A percentile compares a stretch with the other conserved stretches of the same genome.
phyloP scores from a whole-genome alignment of 2,113 vertebrate species.

The Nyctibius bracteatus region DNA sequence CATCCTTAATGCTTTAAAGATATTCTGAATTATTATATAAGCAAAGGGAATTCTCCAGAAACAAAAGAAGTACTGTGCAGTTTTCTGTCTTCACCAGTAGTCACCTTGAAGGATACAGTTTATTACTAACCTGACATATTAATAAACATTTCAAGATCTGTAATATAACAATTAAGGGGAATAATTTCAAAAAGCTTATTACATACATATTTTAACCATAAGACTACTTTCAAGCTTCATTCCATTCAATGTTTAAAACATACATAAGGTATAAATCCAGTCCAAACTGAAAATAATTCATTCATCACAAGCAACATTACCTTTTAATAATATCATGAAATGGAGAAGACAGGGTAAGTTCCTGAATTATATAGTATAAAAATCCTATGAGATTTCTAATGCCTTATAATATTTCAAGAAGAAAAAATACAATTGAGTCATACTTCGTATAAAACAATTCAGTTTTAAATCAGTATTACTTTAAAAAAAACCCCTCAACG shows the following conservation, averaged over 20 bases:
- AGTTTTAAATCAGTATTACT: background rate
- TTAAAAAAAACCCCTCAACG: background rate
- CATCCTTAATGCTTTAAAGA: constrained; percentile 57
- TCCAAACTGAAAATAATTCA: background rate
- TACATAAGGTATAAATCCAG: background rate
- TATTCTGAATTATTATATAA: background rate
- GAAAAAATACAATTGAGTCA: background rate
- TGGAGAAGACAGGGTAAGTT: background rate
- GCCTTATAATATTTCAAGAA: background rate
- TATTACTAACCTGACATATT: background rate
- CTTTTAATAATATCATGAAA: background rate
- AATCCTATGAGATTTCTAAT: background rate
- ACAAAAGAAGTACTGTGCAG: background rate
- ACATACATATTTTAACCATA: background rate
- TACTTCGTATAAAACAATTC: background rate
- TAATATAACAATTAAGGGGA: background rate
- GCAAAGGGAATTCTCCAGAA: background rate
- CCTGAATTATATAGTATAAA: background rate
- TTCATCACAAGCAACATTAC: background rate
- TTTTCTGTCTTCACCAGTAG: background rate
- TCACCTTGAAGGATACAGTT: background rate
- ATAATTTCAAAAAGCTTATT: background rate
- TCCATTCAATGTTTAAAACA: background rate
- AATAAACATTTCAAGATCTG: background rate
- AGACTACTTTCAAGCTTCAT: background rate